Base-by-base conservation (phyloP, 1,140 invertebrate species). In the Orussus abietinus region DNA sequence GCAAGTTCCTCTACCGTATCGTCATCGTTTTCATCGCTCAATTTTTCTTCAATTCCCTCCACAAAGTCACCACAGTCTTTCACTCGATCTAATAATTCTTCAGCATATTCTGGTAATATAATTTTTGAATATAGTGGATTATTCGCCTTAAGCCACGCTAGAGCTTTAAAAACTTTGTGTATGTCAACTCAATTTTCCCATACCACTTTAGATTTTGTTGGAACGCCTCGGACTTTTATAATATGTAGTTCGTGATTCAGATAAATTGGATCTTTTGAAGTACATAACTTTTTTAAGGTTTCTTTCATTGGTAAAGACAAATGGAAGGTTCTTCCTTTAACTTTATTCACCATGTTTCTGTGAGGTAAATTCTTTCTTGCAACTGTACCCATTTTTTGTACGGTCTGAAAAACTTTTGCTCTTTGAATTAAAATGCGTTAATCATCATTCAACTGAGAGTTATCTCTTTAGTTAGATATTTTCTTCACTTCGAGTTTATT, bases 171-270 rank as follows among this genome's bases (percentile, higher is more conserved):
- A 13, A 55, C 15, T 20, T 48, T 47, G 22, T 51, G 37, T 21
- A 54, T 7, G 15, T 53, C 11, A 0, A 55, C 44, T 29, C 49
- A 17, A 3, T 28, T 17, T 47, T 57, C 26, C 45, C 49, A 57
- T 9, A 55, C 35, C 25, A 44, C 21, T 17, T 53, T 53, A 2
- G 32, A 17, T 31, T 53, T 57, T 6, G 34, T 55, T 12, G 46
- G 41, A 34, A 49, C 15, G 14, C 29, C 32, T 15, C 58, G 37
- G 1, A 63, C 43, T n/a, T n/a, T n/a, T 31, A 61, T 26, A 29
- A 65, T 57, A 35, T 47, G 53, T 17, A 64, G 34, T 47, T 61
- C 45, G 17, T 40, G 42, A 28, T 57, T 47, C 11, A 20, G 4
- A 46, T 32, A 30, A 3, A 47, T 26, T 6, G 36, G n/a, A 10